Evolutionary conservation across 2,797 vertebrate genomes (phyloP).

Genomic region (Mastacembelus armatus): DNA sequence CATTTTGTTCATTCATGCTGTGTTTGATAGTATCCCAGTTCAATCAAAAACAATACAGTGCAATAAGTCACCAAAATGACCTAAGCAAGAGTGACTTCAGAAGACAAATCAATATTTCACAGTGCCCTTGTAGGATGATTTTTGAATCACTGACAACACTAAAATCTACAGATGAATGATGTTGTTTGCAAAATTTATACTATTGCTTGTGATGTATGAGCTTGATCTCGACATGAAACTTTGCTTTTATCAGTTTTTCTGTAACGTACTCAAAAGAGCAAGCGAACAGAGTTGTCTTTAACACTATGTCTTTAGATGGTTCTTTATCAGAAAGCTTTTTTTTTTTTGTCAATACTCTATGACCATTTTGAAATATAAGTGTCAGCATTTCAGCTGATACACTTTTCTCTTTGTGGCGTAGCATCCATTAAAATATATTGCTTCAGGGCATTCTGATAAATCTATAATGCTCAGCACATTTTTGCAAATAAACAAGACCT

Average conservation of each 20-base stretch:
- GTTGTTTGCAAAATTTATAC: conserved; percentile 12
- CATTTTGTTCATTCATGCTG: neutral
- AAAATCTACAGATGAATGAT: neutral
- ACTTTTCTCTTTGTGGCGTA: conserved; percentile 25
- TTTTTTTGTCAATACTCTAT: conserved; percentile 30
- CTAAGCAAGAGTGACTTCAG: neutral
- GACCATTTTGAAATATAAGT: conserved; percentile 51
- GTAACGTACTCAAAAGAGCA: conserved; percentile 4
- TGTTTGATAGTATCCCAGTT: neutral
- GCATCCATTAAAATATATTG: conserved; percentile 33
- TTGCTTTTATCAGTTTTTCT: conserved; percentile 20
- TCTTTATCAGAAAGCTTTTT: conserved; percentile 19
- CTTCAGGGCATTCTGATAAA: conserved; percentile 36
- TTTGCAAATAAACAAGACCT: conserved; percentile 25
- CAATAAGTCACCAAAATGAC: neutral
- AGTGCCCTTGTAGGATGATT: neutral
- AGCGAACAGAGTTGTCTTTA: conserved; percentile 7
- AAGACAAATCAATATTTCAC: neutral
- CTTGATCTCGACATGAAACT: conserved; percentile 5
- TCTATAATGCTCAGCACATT: conserved; percentile 46
- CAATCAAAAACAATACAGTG: neutral
- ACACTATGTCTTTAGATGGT: conserved; percentile 12
- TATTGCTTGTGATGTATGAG: conserved; percentile 7
- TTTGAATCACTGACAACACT: neutral
- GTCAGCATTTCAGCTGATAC: conserved; percentile 26